A percentile compares a stretch with the other conserved stretches of the same genome.
Evolutionary conservation across 35 echinoderm and acorn worm genomes (phyloP).

Genomic region (Lytechinus pictus): DNA sequence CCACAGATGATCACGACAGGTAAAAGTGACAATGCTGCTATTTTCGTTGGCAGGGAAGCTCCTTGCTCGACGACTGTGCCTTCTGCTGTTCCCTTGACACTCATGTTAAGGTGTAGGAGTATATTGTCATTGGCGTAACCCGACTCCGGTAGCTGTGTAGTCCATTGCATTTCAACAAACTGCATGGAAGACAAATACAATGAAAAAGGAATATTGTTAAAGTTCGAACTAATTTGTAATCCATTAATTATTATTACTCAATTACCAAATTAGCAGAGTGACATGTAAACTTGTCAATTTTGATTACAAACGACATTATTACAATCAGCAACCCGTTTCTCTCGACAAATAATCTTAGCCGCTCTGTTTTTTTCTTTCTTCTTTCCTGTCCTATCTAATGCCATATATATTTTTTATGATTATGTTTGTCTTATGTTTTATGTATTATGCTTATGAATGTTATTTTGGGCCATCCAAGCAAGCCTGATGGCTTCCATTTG

Average conservation of each 20-base stretch:
- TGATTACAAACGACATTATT: too few relatives aligned
- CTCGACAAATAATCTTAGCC: too few relatives aligned
- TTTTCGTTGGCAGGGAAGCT: slow-evolving; percentile 25
- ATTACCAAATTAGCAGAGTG: neutral
- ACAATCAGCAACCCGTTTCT: too few relatives aligned
- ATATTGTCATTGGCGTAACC: neutral
- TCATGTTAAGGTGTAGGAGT: neutral
- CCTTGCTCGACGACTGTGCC: neutral
- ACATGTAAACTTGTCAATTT: too few relatives aligned
- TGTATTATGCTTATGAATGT: too few relatives aligned
- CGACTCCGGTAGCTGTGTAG: neutral
- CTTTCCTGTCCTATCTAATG: too few relatives aligned
- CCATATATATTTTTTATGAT: too few relatives aligned
- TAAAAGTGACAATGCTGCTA: slow-evolving; percentile 55
- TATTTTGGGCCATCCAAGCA: too few relatives aligned
- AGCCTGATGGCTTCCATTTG: too few relatives aligned
- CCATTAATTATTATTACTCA: neutral
- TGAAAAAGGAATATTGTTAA: neutral
- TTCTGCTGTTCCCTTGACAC: neutral
- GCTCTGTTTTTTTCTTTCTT: too few relatives aligned
- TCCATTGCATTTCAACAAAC: slow-evolving; percentile 11
- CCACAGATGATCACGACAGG: slow-evolving; percentile 70
- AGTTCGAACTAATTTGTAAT: neutral
- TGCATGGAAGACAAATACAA: neutral
- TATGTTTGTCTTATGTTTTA: too few relatives aligned